These are phyloP conservation scores for Archaeoteleia sp. DNA, from an alignment of 2,888 invertebrate genomes.

Conservation along the genomic window DNA sequence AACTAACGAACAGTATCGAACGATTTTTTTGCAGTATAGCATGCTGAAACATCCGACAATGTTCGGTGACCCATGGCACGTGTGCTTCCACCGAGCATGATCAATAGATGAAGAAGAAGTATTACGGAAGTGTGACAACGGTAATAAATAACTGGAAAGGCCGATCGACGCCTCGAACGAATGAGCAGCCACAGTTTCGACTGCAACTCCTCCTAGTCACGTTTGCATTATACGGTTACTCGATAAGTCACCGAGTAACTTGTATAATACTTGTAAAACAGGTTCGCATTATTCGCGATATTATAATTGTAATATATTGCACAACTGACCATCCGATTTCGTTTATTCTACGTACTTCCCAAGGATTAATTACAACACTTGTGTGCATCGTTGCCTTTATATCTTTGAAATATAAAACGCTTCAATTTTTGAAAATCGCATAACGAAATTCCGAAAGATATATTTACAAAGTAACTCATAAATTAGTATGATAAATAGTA, in stretches of 20 bases:
- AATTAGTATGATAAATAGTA: no score
- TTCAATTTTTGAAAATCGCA: no score
- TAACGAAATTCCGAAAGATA: no score
- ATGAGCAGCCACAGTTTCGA: conserved; percentile 42
- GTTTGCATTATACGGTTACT: conserved; percentile 49
- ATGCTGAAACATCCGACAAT: no score
- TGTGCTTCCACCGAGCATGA: conserved; percentile 31
- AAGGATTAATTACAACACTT: no score
- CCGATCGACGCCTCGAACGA: conserved; percentile 48
- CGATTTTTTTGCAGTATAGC: no score
- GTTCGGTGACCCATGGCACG: no score
- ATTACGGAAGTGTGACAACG: conserved; percentile 71
- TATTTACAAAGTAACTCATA: no score
- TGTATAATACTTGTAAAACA: conserved; percentile 22
- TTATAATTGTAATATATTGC: conserved; percentile 9
- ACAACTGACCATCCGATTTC: conserved; percentile 5
- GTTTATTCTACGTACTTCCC: no score
- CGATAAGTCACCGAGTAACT: conserved; percentile 20
- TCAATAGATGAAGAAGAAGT: conserved; percentile 63
- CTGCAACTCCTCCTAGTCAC: conserved; percentile 40
- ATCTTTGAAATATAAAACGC: no score
- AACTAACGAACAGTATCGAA: no score
- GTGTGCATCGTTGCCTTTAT: no score
- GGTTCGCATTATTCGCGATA: conserved; percentile 18
- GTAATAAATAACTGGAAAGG: conserved; percentile 70